Base-by-base conservation (phyloP, 2,797 vertebrate genomes). In the Chiroxiphia lanceolata region DNA sequence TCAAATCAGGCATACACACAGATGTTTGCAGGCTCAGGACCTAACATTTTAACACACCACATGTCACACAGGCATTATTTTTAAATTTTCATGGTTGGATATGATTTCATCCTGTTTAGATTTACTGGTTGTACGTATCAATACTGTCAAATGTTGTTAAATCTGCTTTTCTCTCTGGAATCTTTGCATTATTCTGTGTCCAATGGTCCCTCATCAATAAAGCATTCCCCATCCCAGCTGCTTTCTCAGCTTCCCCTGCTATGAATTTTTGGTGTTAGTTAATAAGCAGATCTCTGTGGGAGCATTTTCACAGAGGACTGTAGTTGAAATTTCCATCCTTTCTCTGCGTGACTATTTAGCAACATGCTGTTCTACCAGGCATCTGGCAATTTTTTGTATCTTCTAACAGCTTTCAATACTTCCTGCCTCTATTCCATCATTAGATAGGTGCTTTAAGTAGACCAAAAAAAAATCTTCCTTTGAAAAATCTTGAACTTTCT, bases 241-340 rank as follows among this genome's bases (percentile, higher is more conserved):
- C 64, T 85, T 94, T 83, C 67, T 83, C 17, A 8, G 42, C 38
- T 88, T 86, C 85, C 74, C 44, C 38, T 64, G 42, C 34, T 72
- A 40, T 4, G 22, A 69, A 47, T 83, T 86, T 83, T 88, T 87
- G 50, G 16, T 78, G 29, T 44, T 88, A 42, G 44, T 53, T 94
- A 88, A 90, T 34, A 86, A 92, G 47, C 78, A 93, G 70, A 92
- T 92, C 80, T 87, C 92, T 76, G 74, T 76, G 63, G 94, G 67
- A 95, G 21, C 88, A 63, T 94, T 96, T 95, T 82, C 61, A 70
- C 13, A 34, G 67, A 88, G 57, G 80, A n/a, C 36, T 61, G 61
- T 64, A 64, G 89, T 23, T 80, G 72, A 92, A 90, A 72, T 67
- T 86, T 56, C 79, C 65, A 70, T 84, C 57, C 56, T 76, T 15